Conservation (phyloP, 1,140 invertebrate genomes). For the Bombus balteatus region DNA sequence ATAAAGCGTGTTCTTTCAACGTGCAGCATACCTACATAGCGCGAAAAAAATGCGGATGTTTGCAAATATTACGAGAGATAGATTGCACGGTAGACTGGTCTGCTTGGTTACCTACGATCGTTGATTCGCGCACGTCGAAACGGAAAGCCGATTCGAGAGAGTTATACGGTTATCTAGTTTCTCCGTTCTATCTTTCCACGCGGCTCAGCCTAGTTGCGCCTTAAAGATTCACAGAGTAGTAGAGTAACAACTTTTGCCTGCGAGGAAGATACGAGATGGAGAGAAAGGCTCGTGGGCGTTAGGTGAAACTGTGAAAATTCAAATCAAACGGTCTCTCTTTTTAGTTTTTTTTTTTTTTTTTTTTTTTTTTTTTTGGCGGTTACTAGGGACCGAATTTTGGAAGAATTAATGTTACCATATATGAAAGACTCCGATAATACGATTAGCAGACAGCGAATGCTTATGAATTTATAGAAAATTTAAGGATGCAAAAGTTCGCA, state of each 20-base stretch:
- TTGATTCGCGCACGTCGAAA: slow-evolving; percentile 7
- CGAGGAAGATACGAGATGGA: not conserved
- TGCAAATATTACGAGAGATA: slow-evolving; percentile 13
- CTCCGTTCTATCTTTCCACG: not conserved
- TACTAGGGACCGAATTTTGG: too few relatives aligned
- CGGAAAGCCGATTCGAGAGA: slow-evolving; percentile 15
- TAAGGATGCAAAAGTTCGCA: too few relatives aligned
- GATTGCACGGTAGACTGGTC: not conserved
- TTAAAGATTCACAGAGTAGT: not conserved
- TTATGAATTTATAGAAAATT: too few relatives aligned
- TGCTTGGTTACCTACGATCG: not conserved
- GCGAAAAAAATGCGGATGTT: slow-evolving; percentile 11
- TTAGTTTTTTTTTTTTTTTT: too few relatives aligned
- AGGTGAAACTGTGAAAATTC: too few relatives aligned
- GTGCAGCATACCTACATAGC: not conserved
- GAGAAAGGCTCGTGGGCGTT: not conserved
- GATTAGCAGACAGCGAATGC: too few relatives aligned
- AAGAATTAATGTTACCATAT: too few relatives aligned
- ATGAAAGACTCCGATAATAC: too few relatives aligned
- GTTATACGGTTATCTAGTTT: slow-evolving; percentile 26
- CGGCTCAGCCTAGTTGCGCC: not conserved
- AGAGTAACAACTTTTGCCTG: not conserved
- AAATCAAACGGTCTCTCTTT: too few relatives aligned
- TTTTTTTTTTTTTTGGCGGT: too few relatives aligned
- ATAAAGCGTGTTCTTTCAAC: not conserved